A percentile compares a stretch with the other conserved stretches of the same genome.
phyloP scores from a whole-genome alignment of 2,113 vertebrate species.

The Sinocyclocheilus anophthalmus region DNA sequence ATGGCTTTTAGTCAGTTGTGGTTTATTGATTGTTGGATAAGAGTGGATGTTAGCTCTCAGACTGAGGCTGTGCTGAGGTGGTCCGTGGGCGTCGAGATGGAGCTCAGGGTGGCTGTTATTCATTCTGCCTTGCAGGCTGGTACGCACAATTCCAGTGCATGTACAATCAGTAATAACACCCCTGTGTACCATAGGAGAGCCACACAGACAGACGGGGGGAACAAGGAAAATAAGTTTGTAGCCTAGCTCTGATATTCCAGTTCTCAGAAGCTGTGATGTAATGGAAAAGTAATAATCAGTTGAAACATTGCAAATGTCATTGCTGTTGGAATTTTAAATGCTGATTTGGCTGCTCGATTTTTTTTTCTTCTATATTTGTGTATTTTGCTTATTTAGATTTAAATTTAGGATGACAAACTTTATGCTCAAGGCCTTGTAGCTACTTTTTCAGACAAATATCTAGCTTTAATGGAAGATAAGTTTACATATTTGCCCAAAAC shows the following conservation, averaged over 20 bases:
- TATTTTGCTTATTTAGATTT: neutral
- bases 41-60: conserved; percentile 25
- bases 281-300: neutral
- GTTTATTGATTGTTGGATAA: conserved; percentile 19
- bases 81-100: neutral
- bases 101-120: conserved; percentile 21
- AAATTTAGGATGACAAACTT: neutral
- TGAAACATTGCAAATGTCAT: neutral
- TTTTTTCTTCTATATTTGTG: neutral
- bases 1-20: neutral
- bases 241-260: neutral
- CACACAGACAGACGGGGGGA: neutral
- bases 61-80: conserved; percentile 8
- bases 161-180: conserved; percentile 5
- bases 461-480: conserved; percentile 6
- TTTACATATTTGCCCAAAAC: neutral
- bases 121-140: neutral
- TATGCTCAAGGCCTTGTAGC: neutral
- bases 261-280: neutral
- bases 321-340: neutral
- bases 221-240: neutral
- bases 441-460: neutral
- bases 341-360: neutral
- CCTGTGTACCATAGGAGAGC: neutral
- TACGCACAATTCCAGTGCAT: neutral